Base-by-base conservation (phyloP, 2,888 invertebrate genomes). In the Thera britannica region DNA sequence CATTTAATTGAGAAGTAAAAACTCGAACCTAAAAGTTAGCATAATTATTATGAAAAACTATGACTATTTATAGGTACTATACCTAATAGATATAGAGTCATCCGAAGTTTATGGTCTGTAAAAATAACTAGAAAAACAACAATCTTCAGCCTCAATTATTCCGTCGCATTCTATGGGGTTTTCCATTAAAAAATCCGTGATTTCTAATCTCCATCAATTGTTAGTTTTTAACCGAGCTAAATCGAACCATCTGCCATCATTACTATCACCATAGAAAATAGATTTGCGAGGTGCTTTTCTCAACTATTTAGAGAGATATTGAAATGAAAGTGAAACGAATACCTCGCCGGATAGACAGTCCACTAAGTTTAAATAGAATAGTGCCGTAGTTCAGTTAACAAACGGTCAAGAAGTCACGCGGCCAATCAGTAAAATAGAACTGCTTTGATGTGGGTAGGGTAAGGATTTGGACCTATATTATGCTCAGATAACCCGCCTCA, bases 261-360 rank as follows among this genome's bases (percentile, higher is more conserved):
- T 49, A 11, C n/a, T 51, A 66, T 46, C 55, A 58, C 70, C 70
- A 70, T 70, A 63, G 66, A 66, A 64, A 70, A 70, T 66, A 66
- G 70, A 70, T 70, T 70, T 67, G 67, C 65, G 63, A 72, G 61
- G 36, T 71, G 66, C 65, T 67, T 62, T 52, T 61, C 57, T 57
- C 72, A 67, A 66, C 67, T 72, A 69, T 79, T 76, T 72, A 70
- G 56, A 81, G 75, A 82, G 83, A 84, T 83, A 85, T 86, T 87
- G 75, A 86, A 89, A 90, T 77, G 93, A 93, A 93, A 93, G 93
- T 92, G 93, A 86, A 79, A 85, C 93, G 87, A 92, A 93, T 90
- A 87, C 82, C 79, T 79, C 73, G 76, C 67, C 76, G 77, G 76
- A 78, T 72, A 78, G 83, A 79, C 80, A 71, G 78, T 72, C 67